Percentiles rank a stretch among this genome's conserved stretches.
Evolutionary conservation across 2,888 invertebrate genomes (phyloP).

Genomic region (Clitarchus hookeri): DNA sequence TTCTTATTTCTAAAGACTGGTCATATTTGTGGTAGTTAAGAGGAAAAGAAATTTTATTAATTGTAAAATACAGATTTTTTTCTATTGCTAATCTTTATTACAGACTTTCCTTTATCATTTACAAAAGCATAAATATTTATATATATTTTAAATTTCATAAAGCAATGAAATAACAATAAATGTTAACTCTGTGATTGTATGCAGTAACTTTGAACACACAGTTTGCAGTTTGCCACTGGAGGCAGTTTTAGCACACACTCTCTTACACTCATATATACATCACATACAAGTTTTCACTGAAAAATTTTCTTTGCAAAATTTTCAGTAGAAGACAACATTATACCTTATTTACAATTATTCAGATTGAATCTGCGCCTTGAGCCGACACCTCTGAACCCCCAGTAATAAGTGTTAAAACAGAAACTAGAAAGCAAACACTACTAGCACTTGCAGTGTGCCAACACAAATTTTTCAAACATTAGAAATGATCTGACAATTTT

Average conservation of each 20-base stretch:
- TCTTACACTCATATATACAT: not conserved
- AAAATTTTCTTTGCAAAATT: not conserved
- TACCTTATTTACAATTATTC: not conserved
- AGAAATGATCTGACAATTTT: not conserved
- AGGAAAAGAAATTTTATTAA: not conserved
- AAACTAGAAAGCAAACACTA: not conserved
- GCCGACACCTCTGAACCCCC: not conserved
- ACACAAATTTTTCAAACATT: not conserved
- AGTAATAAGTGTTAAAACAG: not conserved
- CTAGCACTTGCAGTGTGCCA: not conserved
- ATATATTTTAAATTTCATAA: constrained; percentile 26
- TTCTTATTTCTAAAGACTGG: constrained; percentile 16
- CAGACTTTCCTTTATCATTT: constrained; percentile 33
- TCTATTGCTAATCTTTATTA: constrained; percentile 34
- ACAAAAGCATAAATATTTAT: constrained; percentile 30
- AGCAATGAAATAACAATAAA: constrained; percentile 25
- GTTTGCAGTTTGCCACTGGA: constrained; percentile 31
- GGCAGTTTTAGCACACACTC: not conserved
- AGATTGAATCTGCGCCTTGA: not conserved
- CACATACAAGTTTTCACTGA: not conserved
- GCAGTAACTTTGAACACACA: constrained; percentile 29
- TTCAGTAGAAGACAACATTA: not conserved
- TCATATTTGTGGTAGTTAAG: constrained; percentile 12
- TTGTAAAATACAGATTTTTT: constrained; percentile 18
- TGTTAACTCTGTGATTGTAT: not conserved